These are phyloP conservation scores for Polypterus bichir DNA, from an alignment of 2,113 vertebrate genomes.

Conservation along the genomic window DNA sequence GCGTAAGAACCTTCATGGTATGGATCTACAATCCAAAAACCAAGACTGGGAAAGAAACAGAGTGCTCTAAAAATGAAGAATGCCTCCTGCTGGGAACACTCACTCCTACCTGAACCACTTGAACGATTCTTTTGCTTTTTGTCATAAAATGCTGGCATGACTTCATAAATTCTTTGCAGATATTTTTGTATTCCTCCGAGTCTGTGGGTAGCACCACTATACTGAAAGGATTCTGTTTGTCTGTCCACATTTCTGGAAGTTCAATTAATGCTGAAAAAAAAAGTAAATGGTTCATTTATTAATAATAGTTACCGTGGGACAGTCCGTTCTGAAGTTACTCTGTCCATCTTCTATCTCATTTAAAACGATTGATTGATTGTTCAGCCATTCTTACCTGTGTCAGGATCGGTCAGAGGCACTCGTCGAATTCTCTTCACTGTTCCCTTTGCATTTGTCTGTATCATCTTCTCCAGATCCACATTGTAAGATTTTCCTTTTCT, in stretches of 20 bases:
- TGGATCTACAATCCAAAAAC: not conserved
- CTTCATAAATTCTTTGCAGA: conserved; percentile 19
- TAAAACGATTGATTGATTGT: not conserved
- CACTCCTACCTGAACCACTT: conserved; percentile 28
- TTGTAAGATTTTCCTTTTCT: conserved; percentile 17
- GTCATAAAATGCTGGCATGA: conserved; percentile 9
- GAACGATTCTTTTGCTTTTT: not conserved
- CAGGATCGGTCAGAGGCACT: conserved; percentile 20
- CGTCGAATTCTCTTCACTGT: conserved; percentile 19
- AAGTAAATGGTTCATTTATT: not conserved
- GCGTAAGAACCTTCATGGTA: not conserved
- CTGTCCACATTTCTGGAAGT: conserved; percentile 27
- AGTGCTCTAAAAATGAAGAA: not conserved
- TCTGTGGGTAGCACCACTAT: conserved; percentile 10
- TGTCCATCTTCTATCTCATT: not conserved
- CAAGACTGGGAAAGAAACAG: not conserved
- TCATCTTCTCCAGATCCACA: conserved; percentile 23
- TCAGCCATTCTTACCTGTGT: conserved; percentile 22
- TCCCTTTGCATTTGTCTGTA: conserved; percentile 17
- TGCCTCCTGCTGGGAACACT: not conserved
- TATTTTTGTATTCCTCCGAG: conserved; percentile 26
- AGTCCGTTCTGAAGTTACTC: not conserved
- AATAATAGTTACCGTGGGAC: not conserved
- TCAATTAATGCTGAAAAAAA: conserved; percentile 28
- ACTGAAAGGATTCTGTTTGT: conserved; percentile 19